These are phyloP conservation scores for Polyodon spathula DNA, from an alignment of 2,113 vertebrate species.

Conservation along the genomic window DNA sequence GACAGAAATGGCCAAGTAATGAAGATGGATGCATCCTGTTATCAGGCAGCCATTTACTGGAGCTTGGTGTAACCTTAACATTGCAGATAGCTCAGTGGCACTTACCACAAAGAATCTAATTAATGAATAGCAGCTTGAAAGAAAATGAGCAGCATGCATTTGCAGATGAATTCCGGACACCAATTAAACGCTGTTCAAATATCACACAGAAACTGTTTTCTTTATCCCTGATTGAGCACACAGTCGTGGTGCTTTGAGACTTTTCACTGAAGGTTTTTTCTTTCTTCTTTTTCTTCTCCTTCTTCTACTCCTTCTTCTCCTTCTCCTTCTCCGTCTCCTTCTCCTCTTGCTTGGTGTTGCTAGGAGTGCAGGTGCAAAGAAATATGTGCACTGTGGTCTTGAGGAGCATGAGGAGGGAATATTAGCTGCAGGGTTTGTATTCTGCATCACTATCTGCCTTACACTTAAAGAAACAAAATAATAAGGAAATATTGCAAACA, in stretches of 20 bases:
- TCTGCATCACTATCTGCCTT: too few relatives aligned
- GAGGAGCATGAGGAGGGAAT: too few relatives aligned
- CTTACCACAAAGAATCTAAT: conserved; percentile 89
- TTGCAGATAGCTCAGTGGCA: conserved; percentile 81
- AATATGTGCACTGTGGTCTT: too few relatives aligned
- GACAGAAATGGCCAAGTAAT: conserved; percentile 85
- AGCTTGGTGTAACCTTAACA: conserved; percentile 96
- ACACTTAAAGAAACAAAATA: too few relatives aligned
- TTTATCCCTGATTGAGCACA: conserved; percentile 44
- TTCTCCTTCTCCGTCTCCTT: too few relatives aligned
- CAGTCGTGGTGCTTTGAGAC: too few relatives aligned
- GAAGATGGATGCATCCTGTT: conserved; percentile 94
- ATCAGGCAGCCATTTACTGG: conserved; percentile 90
- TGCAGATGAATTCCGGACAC: conserved; percentile 79
- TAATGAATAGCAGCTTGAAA: conserved; percentile 84
- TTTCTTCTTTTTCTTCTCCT: too few relatives aligned
- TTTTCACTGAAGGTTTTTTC: conserved; percentile 18
- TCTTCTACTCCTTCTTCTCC: too few relatives aligned
- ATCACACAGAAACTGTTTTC: conserved; percentile 51
- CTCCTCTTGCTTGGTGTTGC: too few relatives aligned
- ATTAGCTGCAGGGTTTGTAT: too few relatives aligned
- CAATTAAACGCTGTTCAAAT: conserved; percentile 74
- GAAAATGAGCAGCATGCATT: conserved; percentile 76
- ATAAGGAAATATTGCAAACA: too few relatives aligned
- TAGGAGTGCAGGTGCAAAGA: too few relatives aligned